Percentiles rank a stretch among this genome's conserved stretches.
These are phyloP conservation scores for Lucifuga dentata DNA, from an alignment of 2,113 vertebrate genomes.

Conservation along the genomic window DNA sequence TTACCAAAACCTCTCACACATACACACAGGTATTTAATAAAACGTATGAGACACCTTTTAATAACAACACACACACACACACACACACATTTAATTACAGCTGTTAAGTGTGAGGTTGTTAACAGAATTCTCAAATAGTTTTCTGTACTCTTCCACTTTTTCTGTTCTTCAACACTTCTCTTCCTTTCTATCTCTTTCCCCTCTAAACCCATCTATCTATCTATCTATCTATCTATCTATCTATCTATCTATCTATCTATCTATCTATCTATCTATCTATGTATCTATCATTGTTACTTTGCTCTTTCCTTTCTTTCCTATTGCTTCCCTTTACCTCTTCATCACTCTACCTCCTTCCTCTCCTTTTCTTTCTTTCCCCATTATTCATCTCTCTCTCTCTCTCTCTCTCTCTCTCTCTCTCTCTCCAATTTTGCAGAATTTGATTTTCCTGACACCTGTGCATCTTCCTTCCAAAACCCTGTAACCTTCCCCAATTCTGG, in stretches of 20 bases:
- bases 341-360: background rate
- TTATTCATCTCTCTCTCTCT: background rate
- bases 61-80: constrained; percentile 5
- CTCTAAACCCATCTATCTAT: too few species aligned
- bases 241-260: too few species aligned
- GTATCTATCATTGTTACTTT: background rate
- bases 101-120: background rate
- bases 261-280: too few species aligned
- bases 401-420: background rate
- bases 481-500: too few species aligned
- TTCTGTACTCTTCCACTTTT: too few species aligned
- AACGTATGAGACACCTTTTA: background rate
- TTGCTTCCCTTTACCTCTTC: background rate
- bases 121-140: too few species aligned
- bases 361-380: too few species aligned
- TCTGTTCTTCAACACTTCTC: too few species aligned
- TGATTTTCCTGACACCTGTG: constrained; percentile 61
- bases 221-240: too few species aligned
- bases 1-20: background rate
- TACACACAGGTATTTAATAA: background rate
- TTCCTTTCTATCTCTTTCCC: too few species aligned
- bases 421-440: background rate
- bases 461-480: background rate
- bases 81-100: background rate
- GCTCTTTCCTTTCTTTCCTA: background rate